Conservation (phyloP, 2,113 vertebrate genomes). For the Phocoena phocoena region DNA sequence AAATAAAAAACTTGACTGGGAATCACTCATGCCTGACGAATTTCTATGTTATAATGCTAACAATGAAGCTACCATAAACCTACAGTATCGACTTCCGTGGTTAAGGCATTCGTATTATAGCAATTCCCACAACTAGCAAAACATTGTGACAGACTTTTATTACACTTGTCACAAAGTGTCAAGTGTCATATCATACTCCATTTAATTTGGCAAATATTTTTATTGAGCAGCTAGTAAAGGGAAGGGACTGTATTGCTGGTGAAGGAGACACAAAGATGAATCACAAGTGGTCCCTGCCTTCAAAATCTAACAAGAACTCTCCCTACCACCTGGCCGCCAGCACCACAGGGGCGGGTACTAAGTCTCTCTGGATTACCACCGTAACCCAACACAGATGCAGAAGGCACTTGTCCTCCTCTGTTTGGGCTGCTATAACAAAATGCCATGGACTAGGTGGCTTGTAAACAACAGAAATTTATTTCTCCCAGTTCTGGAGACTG, state of each 20-base stretch:
- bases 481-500: not conserved
- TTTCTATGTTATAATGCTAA: conserved; percentile 38
- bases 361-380: not conserved
- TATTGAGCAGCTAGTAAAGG: not conserved
- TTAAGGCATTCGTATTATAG: not conserved
- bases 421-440: not conserved
- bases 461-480: not conserved
- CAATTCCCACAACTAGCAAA: conserved; percentile 20
- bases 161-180: not conserved
- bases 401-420: not conserved
- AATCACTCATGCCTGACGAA: conserved; percentile 45
- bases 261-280: not conserved
- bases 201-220: conserved; percentile 41
- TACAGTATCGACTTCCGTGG: not conserved
- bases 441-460: not conserved
- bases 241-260: not conserved
- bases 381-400: fast-evolving
- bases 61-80: conserved; percentile 46
- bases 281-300: not conserved
- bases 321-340: not conserved
- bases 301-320: not conserved
- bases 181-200: not conserved
- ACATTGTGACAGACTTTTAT: not conserved
- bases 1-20: conserved; percentile 57
- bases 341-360: not conserved